These are phyloP conservation scores for Chironex yamaguchii DNA, from an alignment of 30 jellyfish, hydroid and myxozoan species.

Conservation along the genomic window DNA sequence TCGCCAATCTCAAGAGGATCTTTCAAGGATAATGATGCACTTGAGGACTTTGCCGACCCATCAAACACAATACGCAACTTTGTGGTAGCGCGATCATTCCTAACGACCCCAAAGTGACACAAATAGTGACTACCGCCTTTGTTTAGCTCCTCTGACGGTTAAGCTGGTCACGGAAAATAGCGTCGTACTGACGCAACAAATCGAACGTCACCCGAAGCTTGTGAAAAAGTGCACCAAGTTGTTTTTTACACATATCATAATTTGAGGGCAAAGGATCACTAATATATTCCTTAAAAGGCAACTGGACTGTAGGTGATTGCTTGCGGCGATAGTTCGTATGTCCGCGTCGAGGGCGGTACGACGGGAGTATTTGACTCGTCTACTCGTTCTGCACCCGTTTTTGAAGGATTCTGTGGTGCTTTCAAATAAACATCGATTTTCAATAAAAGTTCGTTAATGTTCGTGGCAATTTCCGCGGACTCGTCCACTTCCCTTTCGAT, in stretches of 20 bases:
- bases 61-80: slow-evolving; percentile 56
- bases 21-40: slow-evolving; percentile 19
- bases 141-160: slow-evolving; percentile 2
- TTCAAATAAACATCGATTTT: too few relatives aligned
- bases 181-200: slow-evolving; percentile 22
- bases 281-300: slow-evolving; percentile 32
- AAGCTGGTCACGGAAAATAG: slow-evolving; percentile 17
- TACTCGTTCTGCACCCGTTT: too few relatives aligned
- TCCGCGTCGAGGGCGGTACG: too few relatives aligned
- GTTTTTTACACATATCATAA: slow-evolving; percentile 4
- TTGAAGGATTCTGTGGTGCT: too few relatives aligned
- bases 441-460: too few relatives aligned
- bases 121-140: neutral
- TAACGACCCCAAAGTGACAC: slow-evolving; percentile 27
- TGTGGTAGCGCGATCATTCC: slow-evolving; percentile 33
- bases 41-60: slow-evolving; percentile 31
- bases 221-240: neutral
- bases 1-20: slow-evolving; percentile 26
- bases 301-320: too few relatives aligned
- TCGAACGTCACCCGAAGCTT: neutral
- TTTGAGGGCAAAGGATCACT: slow-evolving; percentile 39
- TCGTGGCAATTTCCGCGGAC: too few relatives aligned
- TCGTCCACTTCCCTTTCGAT: slow-evolving; percentile 2
- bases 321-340: too few relatives aligned
- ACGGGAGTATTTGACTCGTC: too few relatives aligned